A percentile compares a stretch with the other conserved stretches of the same genome.
Conservation (phyloP, 2,888 invertebrate genomes). For the Sminthurinus aureus region DNA sequence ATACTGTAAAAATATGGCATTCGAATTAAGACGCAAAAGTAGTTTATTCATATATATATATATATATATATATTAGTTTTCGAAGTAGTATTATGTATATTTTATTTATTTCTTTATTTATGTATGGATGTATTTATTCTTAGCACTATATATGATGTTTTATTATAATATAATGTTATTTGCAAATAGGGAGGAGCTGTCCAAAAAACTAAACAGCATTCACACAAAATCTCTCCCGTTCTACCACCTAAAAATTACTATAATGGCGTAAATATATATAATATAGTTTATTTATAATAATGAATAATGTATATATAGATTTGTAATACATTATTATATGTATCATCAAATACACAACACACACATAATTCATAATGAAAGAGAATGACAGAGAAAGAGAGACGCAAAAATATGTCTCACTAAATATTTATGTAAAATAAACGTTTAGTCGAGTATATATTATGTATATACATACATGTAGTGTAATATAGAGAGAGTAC, state of each 20-base stretch:
- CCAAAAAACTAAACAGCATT: constrained; percentile 20
- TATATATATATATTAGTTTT: too few relatives aligned
- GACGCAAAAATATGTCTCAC: not conserved
- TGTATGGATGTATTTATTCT: constrained; percentile 2
- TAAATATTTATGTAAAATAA: too few relatives aligned
- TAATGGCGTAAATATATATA: too few relatives aligned
- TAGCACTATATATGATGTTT: not conserved
- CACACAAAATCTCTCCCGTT: constrained; percentile 35
- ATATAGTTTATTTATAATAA: too few relatives aligned
- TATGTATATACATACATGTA: not conserved
- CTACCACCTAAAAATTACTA: not conserved
- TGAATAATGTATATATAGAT: too few relatives aligned
- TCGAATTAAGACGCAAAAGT: constrained; percentile 11
- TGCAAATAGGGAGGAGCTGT: constrained; percentile 21
- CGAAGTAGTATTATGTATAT: constrained; percentile 26
- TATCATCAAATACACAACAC: too few relatives aligned
- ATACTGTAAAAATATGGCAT: not conserved
- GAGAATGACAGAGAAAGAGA: constrained; percentile 5
- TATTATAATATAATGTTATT: constrained; percentile 10
- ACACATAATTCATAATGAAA: too few relatives aligned
- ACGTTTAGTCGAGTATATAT: not conserved
- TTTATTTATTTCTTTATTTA: not conserved
- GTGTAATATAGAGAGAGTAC: not conserved
- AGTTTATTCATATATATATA: not conserved
- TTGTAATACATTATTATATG: too few relatives aligned